Percentiles rank a stretch among this genome's conserved stretches.
These are phyloP conservation scores for Kryptolebias ocellatus DNA, from an alignment of 2,797 vertebrate species.

Conservation along the genomic window DNA sequence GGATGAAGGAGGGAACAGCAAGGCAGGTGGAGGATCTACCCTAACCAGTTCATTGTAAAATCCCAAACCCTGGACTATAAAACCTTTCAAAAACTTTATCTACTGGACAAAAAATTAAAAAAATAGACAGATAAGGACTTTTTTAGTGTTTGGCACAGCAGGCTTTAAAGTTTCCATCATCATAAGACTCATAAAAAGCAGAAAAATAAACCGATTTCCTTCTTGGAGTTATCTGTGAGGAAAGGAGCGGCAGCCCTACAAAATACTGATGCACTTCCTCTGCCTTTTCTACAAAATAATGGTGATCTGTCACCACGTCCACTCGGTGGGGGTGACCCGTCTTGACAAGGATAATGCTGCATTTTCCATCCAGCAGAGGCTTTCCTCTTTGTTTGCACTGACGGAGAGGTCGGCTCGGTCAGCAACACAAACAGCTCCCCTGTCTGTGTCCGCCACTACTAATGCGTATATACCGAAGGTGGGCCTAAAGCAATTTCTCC, in stretches of 20 bases:
- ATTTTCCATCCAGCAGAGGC: conserved; percentile 5
- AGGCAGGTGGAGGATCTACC: background rate
- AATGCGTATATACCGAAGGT: conserved; percentile 31
- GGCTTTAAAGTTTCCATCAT: background rate
- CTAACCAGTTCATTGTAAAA: background rate
- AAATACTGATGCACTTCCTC: conserved; percentile 5
- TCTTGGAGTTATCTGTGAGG: background rate
- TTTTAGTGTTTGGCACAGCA: background rate
- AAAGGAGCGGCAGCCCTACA: background rate
- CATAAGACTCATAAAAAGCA: background rate
- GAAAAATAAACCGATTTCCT: conserved; percentile 3
- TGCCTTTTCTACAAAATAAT: conserved; percentile 11
- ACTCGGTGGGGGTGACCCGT: conserved; percentile 17
- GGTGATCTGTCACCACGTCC: conserved; percentile 31
- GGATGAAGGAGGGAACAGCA: conserved; percentile 2
- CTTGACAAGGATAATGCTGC: conserved; percentile 8
- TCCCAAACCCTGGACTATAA: background rate
- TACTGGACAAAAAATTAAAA: background rate
- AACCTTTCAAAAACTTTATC: background rate
- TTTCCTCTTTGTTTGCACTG: conserved; percentile 18
- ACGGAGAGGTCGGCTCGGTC: conserved; percentile 38
- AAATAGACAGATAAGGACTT: too few species aligned
- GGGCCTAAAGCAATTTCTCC: conserved; percentile 16
- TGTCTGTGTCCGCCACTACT: conserved; percentile 37
- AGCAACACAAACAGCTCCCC: conserved; percentile 20